phyloP scores from a whole-genome alignment of 2,888 invertebrate species.

The Parnassius glacialis region DNA sequence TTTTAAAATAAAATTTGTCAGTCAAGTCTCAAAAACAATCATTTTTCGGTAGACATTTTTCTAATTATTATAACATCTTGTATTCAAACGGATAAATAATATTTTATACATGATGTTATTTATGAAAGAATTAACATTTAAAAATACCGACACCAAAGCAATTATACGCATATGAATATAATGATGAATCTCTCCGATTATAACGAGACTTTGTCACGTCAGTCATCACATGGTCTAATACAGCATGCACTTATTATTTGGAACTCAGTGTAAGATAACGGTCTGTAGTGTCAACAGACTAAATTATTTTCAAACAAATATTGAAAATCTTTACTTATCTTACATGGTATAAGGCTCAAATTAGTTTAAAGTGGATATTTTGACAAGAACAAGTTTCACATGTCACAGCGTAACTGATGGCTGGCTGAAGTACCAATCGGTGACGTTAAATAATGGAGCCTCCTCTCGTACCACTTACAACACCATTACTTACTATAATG shows the following conservation, averaged over 20 bases:
- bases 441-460: constrained; percentile 69
- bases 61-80: no score
- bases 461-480: constrained; percentile 59
- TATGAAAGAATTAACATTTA: not conserved
- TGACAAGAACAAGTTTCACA: constrained; percentile 41
- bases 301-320: constrained; percentile 19
- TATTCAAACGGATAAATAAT: no score
- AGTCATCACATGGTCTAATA: constrained; percentile 25
- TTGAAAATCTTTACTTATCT: constrained; percentile 10
- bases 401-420: constrained; percentile 48
- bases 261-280: constrained; percentile 23
- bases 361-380: constrained; percentile 33
- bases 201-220: constrained; percentile 25
- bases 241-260: constrained; percentile 27
- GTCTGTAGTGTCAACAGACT: constrained; percentile 25
- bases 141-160: not conserved
- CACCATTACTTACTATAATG: constrained; percentile 65
- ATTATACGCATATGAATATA: constrained; percentile 6
- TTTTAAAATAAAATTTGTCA: no score
- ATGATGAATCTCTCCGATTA: constrained; percentile 22
- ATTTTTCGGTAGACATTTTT: no score
- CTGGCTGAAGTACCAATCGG: constrained; percentile 51
- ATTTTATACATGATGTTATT: not conserved
- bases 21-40: no score
- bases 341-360: constrained; percentile 20